Evolutionary conservation across 2,888 invertebrate species (phyloP), one percentile per base, ranked within the genome.

Genomic region (Ophion costatus): DNA sequence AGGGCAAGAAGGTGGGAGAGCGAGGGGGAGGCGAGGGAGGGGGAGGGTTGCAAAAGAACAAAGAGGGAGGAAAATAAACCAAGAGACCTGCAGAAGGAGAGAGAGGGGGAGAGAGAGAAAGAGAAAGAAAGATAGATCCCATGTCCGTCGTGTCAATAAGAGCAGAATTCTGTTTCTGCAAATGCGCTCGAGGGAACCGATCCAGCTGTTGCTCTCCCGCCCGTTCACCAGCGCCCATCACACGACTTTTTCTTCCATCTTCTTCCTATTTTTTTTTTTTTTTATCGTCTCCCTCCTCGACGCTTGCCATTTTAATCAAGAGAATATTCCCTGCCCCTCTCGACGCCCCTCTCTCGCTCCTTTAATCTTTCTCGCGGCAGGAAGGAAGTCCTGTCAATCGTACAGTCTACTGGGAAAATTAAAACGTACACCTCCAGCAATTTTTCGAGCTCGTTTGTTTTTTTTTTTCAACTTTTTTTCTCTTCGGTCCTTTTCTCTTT

Each of bases 291-390:
- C 70, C 64, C 86, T 88, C 88, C 88, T 78, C 87, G 78, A 86
- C 89, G 91, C 91, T 93, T 93, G 93, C 92, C 93, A 93, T 93
- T 93, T 93, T 93, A 93, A 93, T 93, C 93, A 93, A 93, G 92
- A 91, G 88, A 89, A 45, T 14, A 64, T 61, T 71, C 70, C 45
- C n/a, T 38, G 11, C 64, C 69, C 38, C 38, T 38, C 38, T 90
- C 84, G 69, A 38, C 51, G 0, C 80, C 74, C 77, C 63, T 57
- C 42, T 45, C 14, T 45, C 14, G 14, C 33, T 51, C 51, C 64
- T 29, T 90, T 85, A 77, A 61, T 67, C 7, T 81, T 66, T 56
- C 7, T 81, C 51, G 14, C 51, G 51, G 17, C 91, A 91, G 92
- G 92, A 93, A 92, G 92, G 91, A 93, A 93, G 91, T 91, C 88